Evolutionary conservation across 2,113 vertebrate species (phyloP).

Genomic region (Phyllopteryx taeniolatus): DNA sequence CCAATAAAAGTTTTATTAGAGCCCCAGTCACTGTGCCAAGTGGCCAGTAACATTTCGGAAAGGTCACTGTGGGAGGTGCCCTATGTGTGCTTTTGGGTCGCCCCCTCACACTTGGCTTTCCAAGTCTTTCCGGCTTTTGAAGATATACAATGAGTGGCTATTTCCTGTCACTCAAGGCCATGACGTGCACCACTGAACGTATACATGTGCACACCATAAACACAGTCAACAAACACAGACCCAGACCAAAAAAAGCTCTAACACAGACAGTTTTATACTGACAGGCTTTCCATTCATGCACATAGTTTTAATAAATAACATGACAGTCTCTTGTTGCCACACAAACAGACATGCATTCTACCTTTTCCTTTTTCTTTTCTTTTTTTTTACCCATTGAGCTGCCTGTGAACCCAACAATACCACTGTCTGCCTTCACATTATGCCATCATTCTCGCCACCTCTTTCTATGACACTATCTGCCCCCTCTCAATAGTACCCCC

Average conservation of each 20-base stretch:
- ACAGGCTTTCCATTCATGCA: slow-evolving; percentile 31
- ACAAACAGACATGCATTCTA: slow-evolving; percentile 23
- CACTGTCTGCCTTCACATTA: slow-evolving; percentile 29
- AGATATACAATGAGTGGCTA: slow-evolving; percentile 1
- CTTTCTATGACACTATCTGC: slow-evolving; percentile 21
- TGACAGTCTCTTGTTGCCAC: slow-evolving; percentile 14
- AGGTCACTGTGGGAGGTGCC: slow-evolving; percentile 49
- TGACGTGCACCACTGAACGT: slow-evolving; percentile 10
- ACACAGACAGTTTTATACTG: background rate
- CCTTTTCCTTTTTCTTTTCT: slow-evolving; percentile 45
- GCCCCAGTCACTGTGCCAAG: slow-evolving; percentile 61
- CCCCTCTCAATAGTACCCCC: background rate
- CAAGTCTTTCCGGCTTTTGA: slow-evolving; percentile 34
- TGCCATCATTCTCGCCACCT: slow-evolving; percentile 42
- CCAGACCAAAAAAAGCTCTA: background rate
- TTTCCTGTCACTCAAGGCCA: slow-evolving; percentile 8
- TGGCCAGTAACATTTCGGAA: slow-evolving; percentile 70
- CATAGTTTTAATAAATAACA: slow-evolving; percentile 27
- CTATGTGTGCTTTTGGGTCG: slow-evolving; percentile 34
- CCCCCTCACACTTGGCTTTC: slow-evolving; percentile 26
- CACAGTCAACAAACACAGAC: background rate
- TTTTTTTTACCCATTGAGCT: slow-evolving; percentile 32
- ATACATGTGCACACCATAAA: background rate
- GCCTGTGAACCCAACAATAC: slow-evolving; percentile 26
- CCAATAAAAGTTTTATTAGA: slow-evolving; percentile 73